Evolutionary conservation across 53 echinoderm and acorn worm genomes (phyloP), one percentile per base, ranked within the genome.

Genomic region (Mesocentrotus franciscanus): DNA sequence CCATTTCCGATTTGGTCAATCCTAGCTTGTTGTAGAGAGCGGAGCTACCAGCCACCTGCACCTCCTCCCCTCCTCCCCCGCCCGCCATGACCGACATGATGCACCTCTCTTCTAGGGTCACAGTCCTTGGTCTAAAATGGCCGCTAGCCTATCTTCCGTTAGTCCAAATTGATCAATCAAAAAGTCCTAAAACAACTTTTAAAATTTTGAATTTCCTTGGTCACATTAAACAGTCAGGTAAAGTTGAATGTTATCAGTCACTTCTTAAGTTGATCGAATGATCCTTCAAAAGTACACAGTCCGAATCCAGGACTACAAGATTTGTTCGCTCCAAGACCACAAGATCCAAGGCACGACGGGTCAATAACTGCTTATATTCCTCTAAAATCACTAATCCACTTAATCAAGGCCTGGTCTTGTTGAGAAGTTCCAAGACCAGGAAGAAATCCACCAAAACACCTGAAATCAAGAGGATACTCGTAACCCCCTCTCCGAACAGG

Each of bases 11-110:
- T 60, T 79, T 93, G 56, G 93, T 93, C 60, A 93, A 61, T 32
- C 93, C 93, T 18, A 93, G 60, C 56, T 93, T 93, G 81, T 93
- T 93, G 81, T 93, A 93, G 81, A 93, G 93, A 32, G 93, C 93
- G 24, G 93, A 93, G 60, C 59, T 79, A 3, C 93, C 83, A 76
- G 74, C 26, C 1, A 93, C 27, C 22, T 81, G 81, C 60, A 93
- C 59, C 27, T 93, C 93, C 12, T 93, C 93, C 60, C 93, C 93
- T 16, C 93, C 93, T 59, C 78, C 93, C n/a, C 78, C 81, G 7
- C 29, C 93, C 27, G 15, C 18, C 49, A 72, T 36, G 20, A 75
- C 71, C 49, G 74, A 71, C 71, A 92, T 92, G 92, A 26, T 26
- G 49, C 30, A 30, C 22, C 75, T 55, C 27, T 20, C 5, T 1